These are phyloP conservation scores for Halisarca cf. caerulea DNA, from an alignment of 37 sponge, comb jelly and placozoan species.

Conservation along the genomic window DNA sequence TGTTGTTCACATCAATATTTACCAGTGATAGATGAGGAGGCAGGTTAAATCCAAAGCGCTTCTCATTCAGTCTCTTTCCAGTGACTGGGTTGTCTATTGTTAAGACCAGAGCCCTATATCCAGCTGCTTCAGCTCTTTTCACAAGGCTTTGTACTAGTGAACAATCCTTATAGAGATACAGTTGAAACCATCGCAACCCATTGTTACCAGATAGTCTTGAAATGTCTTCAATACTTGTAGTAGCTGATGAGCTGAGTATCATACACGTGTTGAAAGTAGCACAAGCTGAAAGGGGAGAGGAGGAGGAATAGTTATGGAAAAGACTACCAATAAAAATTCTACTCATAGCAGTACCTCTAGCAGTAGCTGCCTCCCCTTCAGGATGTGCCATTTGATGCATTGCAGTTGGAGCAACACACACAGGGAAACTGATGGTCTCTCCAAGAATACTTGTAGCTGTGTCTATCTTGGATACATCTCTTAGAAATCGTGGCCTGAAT, in stretches of 20 bases:
- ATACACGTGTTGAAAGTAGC: slow-evolving; percentile 59
- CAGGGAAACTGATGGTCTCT: slow-evolving; percentile 66
- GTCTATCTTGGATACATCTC: slow-evolving; percentile 66
- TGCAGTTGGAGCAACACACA: slow-evolving; percentile 90
- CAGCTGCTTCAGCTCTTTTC: slow-evolving; percentile 62
- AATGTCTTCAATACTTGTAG: slow-evolving; percentile 76
- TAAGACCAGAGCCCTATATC: slow-evolving; percentile 83
- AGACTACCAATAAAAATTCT: slow-evolving; percentile 80
- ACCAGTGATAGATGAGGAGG: slow-evolving; percentile 74
- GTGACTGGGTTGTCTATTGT: slow-evolving; percentile 81
- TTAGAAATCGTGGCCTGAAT: slow-evolving; percentile 71
- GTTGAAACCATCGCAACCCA: slow-evolving; percentile 87
- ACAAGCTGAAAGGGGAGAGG: slow-evolving; percentile 34
- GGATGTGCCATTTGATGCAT: slow-evolving; percentile 87
- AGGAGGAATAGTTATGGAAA: background rate
- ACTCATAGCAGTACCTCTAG: slow-evolving; percentile 80
- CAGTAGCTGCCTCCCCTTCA: slow-evolving; percentile 87
- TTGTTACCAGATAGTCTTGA: slow-evolving; percentile 34
- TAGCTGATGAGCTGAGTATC: slow-evolving; percentile 80
- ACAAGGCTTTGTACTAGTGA: slow-evolving; percentile 50
- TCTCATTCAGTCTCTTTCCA: slow-evolving; percentile 58
- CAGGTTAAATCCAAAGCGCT: slow-evolving; percentile 55
- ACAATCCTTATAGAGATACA: slow-evolving; percentile 72
- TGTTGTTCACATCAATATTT: slow-evolving; percentile 42
- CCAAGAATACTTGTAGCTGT: slow-evolving; percentile 56